Evolutionary conservation across 2,797 vertebrate species (phyloP), one percentile per base, ranked within the genome.

Genomic region (Champsocephalus esox): DNA sequence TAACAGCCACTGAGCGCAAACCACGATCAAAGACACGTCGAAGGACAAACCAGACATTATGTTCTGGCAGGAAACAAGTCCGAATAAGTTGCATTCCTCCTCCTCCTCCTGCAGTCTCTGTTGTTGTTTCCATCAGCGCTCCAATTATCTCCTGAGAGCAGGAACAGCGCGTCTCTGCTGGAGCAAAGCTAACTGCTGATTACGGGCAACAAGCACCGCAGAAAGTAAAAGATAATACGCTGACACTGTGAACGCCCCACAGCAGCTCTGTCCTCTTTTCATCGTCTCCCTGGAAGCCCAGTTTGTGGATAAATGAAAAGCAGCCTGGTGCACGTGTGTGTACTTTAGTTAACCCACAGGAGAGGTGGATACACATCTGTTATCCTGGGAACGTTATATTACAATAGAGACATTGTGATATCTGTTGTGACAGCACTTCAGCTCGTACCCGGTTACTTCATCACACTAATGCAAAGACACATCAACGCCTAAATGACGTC

Each of bases 121-220:
- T 72, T 73, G 51, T 62, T 45, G 75, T 81, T 70, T 81, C 69
- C 61, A 34, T 72, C 70, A 46, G 73, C 67, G 67, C 63, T 79
- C 77, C 73, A 87, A 86, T 92, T 88, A 87, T 89, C 72, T 83
- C 28, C 84, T 88, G 69, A 85, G 73, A 86, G 67, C 79, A 51
- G 54, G 66, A 79, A 21, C 76, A 66, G 75, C 74, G 72, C 64
- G 80, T 73, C 68, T 79, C 70, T 77, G 75, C 79, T 60, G 62
- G 77, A 82, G 82, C 73, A 64, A 79, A 78, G 77, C 76, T 82
- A 87, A 60, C 76, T 49, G 84, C 85, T 85, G 75, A 88, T 90
- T 74, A 87, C 75, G 80, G 52, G 62, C 82, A 81, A 79, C 79
- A 75, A 58, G 76, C 61, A 9, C 79, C 48, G 57, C 73, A 68